Conservation (phyloP, 2,113 vertebrate genomes). For the Pterocles gutturalis region DNA sequence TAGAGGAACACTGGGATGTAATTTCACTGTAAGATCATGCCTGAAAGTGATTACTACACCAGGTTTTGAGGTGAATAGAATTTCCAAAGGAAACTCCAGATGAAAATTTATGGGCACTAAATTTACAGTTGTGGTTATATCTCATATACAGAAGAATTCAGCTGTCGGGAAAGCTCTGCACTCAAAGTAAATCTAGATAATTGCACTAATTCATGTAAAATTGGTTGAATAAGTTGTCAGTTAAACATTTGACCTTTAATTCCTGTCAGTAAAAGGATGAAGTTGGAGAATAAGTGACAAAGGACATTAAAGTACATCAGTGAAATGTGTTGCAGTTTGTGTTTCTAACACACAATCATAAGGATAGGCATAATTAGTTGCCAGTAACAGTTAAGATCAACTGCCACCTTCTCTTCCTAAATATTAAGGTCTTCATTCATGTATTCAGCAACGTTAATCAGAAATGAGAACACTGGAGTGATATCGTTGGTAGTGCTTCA, state of each 20-base stretch:
- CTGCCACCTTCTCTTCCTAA: neutral
- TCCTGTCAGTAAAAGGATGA: neutral
- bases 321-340: neutral
- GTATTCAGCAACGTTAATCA: neutral
- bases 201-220: constrained; percentile 14
- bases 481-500: neutral
- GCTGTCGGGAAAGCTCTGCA: neutral
- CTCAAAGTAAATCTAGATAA: neutral
- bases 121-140: neutral
- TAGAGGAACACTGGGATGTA: neutral
- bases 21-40: neutral
- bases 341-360: neutral
- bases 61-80: neutral
- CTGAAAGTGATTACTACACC: neutral
- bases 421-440: neutral
- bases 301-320: neutral
- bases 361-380: neutral
- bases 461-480: neutral
- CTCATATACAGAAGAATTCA: neutral
- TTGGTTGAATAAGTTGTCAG: constrained; percentile 27
- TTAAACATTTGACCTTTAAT: constrained; percentile 54
- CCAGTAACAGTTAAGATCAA: neutral
- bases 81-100: neutral
- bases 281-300: neutral
- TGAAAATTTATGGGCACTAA: neutral